phyloP scores from a whole-genome alignment of 2,888 invertebrate species.

The Caenorhabditis sulstoni region DNA sequence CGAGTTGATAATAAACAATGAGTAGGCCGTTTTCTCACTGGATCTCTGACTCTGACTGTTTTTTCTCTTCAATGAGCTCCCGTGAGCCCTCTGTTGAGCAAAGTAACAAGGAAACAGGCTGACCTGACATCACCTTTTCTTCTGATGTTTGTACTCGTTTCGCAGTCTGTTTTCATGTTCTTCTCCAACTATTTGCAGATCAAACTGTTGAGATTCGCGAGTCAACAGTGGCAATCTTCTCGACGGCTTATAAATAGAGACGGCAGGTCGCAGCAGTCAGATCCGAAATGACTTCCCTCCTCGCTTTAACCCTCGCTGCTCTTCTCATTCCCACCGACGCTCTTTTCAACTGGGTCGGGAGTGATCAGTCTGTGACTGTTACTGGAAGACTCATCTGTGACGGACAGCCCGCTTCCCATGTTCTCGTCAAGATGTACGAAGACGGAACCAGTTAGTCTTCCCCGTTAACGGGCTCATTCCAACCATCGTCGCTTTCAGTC shows the following conservation, averaged over 20 bases:
- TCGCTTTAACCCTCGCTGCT: background rate
- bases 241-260: background rate
- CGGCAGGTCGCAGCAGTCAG: background rate
- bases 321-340: background rate
- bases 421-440: slow-evolving; percentile 56
- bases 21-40: too few relatives aligned
- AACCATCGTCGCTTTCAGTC: slow-evolving; percentile 9
- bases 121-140: slow-evolving; percentile 19
- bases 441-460: slow-evolving; percentile 52
- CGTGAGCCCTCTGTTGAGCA: slow-evolving; percentile 7
- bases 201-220: slow-evolving; percentile 18
- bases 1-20: too few relatives aligned
- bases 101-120: slow-evolving; percentile 21
- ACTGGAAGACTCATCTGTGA: slow-evolving; percentile 56
- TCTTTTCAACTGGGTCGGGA: slow-evolving; percentile 43
- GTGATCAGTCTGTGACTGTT: slow-evolving; percentile 44
- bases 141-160: slow-evolving; percentile 29
- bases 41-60: slow-evolving; percentile 2
- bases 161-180: slow-evolving; percentile 28
- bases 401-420: slow-evolving; percentile 43
- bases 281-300: slow-evolving; percentile 1
- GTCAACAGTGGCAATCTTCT: background rate
- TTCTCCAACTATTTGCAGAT: slow-evolving; percentile 30
- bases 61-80: background rate
- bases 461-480: background rate